Evolutionary conservation across 2,888 invertebrate species (phyloP).

Genomic region (Dusona sp.): DNA sequence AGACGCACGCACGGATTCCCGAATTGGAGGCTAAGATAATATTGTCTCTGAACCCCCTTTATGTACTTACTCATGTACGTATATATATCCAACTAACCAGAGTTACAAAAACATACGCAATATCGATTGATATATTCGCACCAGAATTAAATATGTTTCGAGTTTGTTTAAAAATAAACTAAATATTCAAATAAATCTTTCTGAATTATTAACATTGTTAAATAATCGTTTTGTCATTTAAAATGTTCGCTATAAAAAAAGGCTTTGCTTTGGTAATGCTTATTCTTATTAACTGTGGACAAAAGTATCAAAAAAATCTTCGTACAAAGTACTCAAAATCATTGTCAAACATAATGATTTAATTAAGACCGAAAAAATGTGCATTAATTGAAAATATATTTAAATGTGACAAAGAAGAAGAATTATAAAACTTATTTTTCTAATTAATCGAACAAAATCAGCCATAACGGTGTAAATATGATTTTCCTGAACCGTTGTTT

Average conservation of each 20-base stretch:
- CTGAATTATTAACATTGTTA: not conserved
- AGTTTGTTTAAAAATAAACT: not conserved
- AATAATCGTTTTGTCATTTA: no score
- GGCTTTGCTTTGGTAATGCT: no score
- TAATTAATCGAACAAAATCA: not conserved
- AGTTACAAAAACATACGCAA: not conserved
- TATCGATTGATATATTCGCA: not conserved
- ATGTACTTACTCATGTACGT: slow-evolving; percentile 27
- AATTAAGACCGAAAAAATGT: no score
- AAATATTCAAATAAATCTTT: not conserved
- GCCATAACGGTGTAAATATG: not conserved
- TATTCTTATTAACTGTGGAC: no score
- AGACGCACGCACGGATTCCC: slow-evolving; percentile 57
- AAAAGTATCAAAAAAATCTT: no score
- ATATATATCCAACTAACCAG: not conserved
- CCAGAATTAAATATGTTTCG: not conserved
- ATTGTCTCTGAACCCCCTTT: slow-evolving; percentile 62
- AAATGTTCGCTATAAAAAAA: no score
- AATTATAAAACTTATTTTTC: not conserved
- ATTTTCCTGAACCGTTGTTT: not conserved
- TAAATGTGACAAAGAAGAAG: not conserved
- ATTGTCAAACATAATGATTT: no score
- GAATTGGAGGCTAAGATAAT: slow-evolving; percentile 69
- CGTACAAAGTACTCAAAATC: no score
- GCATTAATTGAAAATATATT: not conserved